These are phyloP conservation scores for Fringilla coelebs DNA, from an alignment of 2,797 vertebrate species.

Conservation along the genomic window DNA sequence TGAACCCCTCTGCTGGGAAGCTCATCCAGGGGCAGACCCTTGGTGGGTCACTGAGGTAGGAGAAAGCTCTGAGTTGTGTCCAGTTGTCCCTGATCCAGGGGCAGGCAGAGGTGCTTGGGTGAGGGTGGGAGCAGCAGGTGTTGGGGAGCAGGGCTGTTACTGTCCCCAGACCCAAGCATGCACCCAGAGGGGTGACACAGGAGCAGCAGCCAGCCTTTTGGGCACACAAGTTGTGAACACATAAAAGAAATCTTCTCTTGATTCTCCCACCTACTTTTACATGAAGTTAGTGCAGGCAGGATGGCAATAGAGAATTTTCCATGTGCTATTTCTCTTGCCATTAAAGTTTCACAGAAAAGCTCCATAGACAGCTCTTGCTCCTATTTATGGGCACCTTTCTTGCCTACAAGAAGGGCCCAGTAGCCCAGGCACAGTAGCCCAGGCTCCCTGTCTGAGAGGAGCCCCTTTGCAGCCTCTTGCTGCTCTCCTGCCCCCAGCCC, in stretches of 20 bases:
- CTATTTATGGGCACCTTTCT: background rate
- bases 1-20: background rate
- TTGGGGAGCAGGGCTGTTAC: background rate
- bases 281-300: background rate
- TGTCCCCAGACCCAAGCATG: background rate
- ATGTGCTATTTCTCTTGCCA: background rate
- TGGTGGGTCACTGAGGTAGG: background rate
- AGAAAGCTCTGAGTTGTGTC: background rate
- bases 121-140: background rate
- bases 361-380: background rate
- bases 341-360: background rate
- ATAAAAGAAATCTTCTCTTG: background rate
- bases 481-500: background rate
- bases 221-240: background rate
- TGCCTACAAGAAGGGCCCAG: background rate
- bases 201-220: background rate
- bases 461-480: background rate
- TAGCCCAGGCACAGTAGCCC: background rate
- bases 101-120: background rate
- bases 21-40: background rate
- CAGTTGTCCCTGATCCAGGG: fast-evolving
- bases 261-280: background rate
- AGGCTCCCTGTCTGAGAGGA: background rate
- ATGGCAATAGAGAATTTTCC: constrained; percentile 2
- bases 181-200: background rate